Conservation (phyloP, 2,888 invertebrate genomes). For the Cyrtodaria siliqua region DNA sequence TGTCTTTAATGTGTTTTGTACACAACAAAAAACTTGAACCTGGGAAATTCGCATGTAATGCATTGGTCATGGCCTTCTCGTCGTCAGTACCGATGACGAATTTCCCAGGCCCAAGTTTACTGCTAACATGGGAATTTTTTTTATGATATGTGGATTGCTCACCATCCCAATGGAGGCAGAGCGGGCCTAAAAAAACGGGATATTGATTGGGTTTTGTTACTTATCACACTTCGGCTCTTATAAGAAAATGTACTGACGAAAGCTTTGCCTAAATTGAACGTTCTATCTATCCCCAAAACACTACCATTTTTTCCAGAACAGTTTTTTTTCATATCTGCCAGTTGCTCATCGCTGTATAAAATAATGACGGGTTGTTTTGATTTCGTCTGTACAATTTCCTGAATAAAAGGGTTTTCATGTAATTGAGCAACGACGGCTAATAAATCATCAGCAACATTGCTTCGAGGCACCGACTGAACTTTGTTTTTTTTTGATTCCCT, state of each 20-base stretch:
- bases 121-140: background rate
- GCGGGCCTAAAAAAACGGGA: constrained; percentile 10
- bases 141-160: constrained; percentile 5
- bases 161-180: constrained; percentile 7
- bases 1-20: constrained; percentile 16
- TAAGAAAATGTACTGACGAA: constrained; percentile 12
- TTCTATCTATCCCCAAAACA: constrained; percentile 14
- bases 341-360: background rate
- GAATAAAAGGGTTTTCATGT: background rate
- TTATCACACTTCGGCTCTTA: constrained; percentile 6
- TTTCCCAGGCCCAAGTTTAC: background rate
- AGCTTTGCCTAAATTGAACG: constrained; percentile 13
- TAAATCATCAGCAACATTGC: background rate
- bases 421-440: background rate
- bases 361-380: background rate
- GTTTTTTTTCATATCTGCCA: background rate
- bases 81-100: background rate
- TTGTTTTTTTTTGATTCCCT: background rate
- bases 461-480: background rate
- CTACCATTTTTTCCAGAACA: background rate
- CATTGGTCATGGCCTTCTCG: constrained; percentile 3
- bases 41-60: background rate
- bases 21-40: background rate
- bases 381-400: background rate
- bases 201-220: background rate